Percentiles rank a stretch among this genome's conserved stretches.
Evolutionary conservation across 1,140 invertebrate genomes (phyloP).

Genomic region (Hermatobates lingyangjiaoensis): DNA sequence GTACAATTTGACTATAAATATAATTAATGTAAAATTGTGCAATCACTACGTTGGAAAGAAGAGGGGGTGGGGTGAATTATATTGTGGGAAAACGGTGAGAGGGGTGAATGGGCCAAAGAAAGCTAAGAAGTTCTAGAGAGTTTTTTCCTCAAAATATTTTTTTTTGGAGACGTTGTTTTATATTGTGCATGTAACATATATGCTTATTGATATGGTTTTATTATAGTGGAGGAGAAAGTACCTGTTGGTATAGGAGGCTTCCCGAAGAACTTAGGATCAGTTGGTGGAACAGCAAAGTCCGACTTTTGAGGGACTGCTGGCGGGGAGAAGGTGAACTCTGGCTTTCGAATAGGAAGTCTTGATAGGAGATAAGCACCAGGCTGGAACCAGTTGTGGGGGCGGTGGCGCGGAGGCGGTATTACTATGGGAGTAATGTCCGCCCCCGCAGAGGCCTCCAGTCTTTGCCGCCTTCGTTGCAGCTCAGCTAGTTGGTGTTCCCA

Average conservation of each 20-base stretch:
- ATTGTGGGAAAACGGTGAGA: no score
- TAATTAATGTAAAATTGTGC: no score
- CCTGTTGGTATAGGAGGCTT: neutral
- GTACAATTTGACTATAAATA: no score
- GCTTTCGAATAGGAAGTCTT: neutral
- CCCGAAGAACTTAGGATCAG: slow-evolving; percentile 8
- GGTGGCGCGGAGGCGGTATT: neutral
- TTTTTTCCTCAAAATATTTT: no score
- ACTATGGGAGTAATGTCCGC: neutral
- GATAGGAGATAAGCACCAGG: neutral
- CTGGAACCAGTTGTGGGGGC: neutral
- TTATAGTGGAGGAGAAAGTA: neutral
- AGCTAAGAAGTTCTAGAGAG: no score
- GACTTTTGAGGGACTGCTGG: neutral
- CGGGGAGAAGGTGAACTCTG: neutral
- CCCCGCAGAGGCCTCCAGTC: neutral
- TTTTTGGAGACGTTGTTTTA: no score
- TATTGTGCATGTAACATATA: no score
- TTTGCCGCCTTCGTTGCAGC: neutral
- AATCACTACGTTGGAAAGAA: no score
- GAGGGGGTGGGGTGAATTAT: no score
- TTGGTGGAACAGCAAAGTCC: slow-evolving; percentile 9
- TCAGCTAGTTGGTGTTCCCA: no score
- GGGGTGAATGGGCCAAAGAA: no score
- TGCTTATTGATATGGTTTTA: no score